Base-by-base conservation (phyloP, 2,113 vertebrate species). In the Taxidea taxus region DNA sequence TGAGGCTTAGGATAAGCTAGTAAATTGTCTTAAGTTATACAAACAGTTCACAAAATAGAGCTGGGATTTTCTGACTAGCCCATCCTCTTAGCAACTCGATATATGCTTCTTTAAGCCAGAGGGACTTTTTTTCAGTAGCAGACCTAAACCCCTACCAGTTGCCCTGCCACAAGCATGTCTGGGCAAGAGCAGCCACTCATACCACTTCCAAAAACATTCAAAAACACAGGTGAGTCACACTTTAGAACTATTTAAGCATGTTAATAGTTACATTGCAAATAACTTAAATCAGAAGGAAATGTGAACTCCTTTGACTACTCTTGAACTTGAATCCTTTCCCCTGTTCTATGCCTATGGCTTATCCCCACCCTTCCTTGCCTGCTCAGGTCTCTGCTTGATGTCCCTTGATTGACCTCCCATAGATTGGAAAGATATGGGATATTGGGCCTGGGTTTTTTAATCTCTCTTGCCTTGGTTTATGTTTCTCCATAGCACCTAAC, bases 381-480 rank as follows among this genome's bases (percentile, higher is more conserved):
- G 23, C 13, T 95, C 39, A 58, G 23, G 5, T 96, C 18, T 95
- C 66, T 83, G 29, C 7, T 89, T 87, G 9, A 66, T 18, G 49
- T 85, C 70, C 10, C 20, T 37, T 74, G 90, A 72, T 39, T 92
- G 37, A 70, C 29, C 39, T 78, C 51, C 29, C 64, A 14, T 2
- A 86, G 12, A 21, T 82, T 77, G 66, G 86, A 75, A 96, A 87
- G 91, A 90, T 34, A 80, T n/a, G n/a, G n/a, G n/a, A n/a, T n/a
- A n/a, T n/a, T n/a, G n/a, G 42, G 18, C 47, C 42, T 39, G 14
- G 21, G 34, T 49, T 95, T 91, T 23, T n/a, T 78, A 2, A 2
- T 49, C 49, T 85, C 51, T 78, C 31, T 77, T 93, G 47, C 34
- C 31, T 94, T 91, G 77, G 37, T 97, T 94, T 83, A 60, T 78